Evolutionary conservation across 2,113 vertebrate species (phyloP), one percentile per base, ranked within the genome.

Genomic region (Cnemophilus loriae): DNA sequence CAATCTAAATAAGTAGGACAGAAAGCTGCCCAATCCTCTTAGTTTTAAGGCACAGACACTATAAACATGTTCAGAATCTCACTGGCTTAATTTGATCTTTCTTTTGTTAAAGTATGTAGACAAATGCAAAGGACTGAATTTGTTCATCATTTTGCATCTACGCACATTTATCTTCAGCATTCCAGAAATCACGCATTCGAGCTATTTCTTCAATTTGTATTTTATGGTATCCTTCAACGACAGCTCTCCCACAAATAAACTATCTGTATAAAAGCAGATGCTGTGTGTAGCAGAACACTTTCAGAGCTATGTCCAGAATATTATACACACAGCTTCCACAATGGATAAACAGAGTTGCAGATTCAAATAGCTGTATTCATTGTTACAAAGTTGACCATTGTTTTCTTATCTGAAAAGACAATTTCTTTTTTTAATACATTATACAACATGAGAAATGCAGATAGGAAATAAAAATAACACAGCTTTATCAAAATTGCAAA

Each of bases 191-290:
- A 79, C 4, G 24, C 21, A 86, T 82, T 88, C 74, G 83, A 84
- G 47, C 28, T 46, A 79, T 84, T 94, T 91, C 44, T 84, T 91
- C 44, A 86, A 53, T 70, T 84, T 93, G 39, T 87, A 83, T 96
- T 96, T 86, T 71, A 94, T 23, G 15, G 55, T 74, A 92, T 88
- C 63, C 65, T 95, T 77, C 92, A 95, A 69, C 59, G 68, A 96
- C 92, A 92, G 52, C 78, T 67, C 42, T 85, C 77, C 30, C 88
- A 93, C 60, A 95, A 96, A 98, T 93, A 94, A 97, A 97, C 65
- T 80, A 59, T 55, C 42, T 82, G 33, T 46, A 83, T 57, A 88
- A 97, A 97, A 65, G 65, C 52, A 91, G 86, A 84, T 15, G n/a
- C 59, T 67, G 61, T 77, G 85, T 89, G 64, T 78, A 96, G 55